phyloP scores from a whole-genome alignment of 2,888 invertebrate genomes.

The Ernsta delagoae region DNA sequence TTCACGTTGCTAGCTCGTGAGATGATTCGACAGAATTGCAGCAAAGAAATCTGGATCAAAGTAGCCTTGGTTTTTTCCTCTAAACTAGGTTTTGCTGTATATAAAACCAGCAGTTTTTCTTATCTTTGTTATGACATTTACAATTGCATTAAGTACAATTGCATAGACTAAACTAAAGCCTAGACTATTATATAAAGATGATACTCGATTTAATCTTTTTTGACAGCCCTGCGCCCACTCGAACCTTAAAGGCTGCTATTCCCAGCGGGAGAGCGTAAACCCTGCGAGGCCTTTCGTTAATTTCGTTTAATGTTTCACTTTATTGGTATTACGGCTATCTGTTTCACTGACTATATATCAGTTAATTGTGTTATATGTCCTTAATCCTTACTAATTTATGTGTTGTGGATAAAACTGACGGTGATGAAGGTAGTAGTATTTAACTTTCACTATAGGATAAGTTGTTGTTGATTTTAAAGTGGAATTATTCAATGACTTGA shows the following conservation, averaged over 20 bases:
- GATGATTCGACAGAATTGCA: too few species aligned
- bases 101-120: too few species aligned
- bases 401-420: neutral
- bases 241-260: conserved; percentile 6
- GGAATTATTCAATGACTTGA: neutral
- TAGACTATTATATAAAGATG: too few species aligned
- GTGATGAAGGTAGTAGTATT: neutral
- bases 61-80: too few species aligned
- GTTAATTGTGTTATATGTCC: neutral
- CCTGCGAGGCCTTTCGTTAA: conserved; percentile 20
- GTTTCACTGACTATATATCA: neutral
- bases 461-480: neutral
- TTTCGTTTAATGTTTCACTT: conserved; percentile 18
- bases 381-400: neutral
- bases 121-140: too few species aligned
- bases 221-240: conserved; percentile 2
- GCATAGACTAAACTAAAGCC: too few species aligned
- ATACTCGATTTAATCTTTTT: too few species aligned
- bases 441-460: neutral
- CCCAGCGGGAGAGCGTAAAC: conserved; percentile 23
- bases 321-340: neutral
- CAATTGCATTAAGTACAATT: too few species aligned
- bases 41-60: too few species aligned
- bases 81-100: too few species aligned
- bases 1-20: too few species aligned